These are phyloP conservation scores for Bibio marci DNA, from an alignment of 2,888 invertebrate genomes.

Conservation along the genomic window DNA sequence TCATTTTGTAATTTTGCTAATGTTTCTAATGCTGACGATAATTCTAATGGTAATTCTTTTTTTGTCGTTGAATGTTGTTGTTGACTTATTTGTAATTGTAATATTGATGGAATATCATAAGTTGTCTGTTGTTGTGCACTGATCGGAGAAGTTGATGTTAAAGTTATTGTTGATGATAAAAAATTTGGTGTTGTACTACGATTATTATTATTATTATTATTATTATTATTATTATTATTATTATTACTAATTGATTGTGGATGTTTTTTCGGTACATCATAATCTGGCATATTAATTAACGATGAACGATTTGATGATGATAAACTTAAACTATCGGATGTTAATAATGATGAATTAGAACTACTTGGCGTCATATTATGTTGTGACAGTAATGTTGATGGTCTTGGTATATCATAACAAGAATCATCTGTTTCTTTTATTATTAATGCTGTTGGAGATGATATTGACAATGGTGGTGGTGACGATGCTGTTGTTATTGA, in stretches of 20 bases:
- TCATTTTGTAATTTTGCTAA: slow-evolving; percentile 60
- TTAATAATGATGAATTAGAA: slow-evolving; percentile 45
- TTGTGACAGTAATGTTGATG: slow-evolving; percentile 28
- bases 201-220: slow-evolving; percentile 9
- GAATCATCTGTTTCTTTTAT: slow-evolving; percentile 24
- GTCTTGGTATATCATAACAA: slow-evolving; percentile 47
- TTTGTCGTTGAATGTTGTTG: slow-evolving; percentile 16
- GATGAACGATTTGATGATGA: slow-evolving; percentile 35
- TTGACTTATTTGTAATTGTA: slow-evolving; percentile 17
- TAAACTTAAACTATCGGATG: slow-evolving; percentile 40
- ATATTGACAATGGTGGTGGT: slow-evolving; percentile 11
- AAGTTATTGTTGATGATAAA: slow-evolving; percentile 14
- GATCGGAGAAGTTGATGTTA: slow-evolving; percentile 6
- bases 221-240: too few species aligned
- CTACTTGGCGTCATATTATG: slow-evolving; percentile 47
- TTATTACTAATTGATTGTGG: slow-evolving; percentile 23
- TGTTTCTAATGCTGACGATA: slow-evolving; percentile 58
- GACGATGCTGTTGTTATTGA: slow-evolving; percentile 11
- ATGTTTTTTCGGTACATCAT: slow-evolving; percentile 44
- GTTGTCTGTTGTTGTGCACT: slow-evolving; percentile 7
- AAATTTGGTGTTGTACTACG: too few species aligned
- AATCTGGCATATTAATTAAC: slow-evolving; percentile 43
- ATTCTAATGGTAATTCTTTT: slow-evolving; percentile 53
- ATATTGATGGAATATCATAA: slow-evolving; percentile 5
- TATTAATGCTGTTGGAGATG: slow-evolving; percentile 17